Evolutionary conservation across 2,113 vertebrate species (phyloP).

Genomic region (Phodopus roborovskii): DNA sequence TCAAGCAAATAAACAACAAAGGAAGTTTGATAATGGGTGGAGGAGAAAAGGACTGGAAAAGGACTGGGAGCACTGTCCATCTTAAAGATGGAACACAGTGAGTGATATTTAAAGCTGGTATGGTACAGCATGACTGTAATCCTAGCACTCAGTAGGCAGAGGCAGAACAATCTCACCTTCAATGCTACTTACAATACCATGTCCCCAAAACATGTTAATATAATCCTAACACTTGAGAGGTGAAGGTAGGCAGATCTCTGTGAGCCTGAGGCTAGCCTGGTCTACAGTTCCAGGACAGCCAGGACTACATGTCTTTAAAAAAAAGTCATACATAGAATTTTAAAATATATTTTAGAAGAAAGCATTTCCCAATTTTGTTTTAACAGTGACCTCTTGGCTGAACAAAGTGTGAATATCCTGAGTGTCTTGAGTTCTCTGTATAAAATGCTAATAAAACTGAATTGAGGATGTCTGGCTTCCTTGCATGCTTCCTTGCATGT

Average conservation of each 20-base stretch:
- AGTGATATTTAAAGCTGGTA: not conserved
- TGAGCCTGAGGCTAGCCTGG: not conserved
- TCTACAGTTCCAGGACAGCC: not conserved
- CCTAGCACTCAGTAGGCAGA: too few relatives aligned
- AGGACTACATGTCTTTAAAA: not conserved
- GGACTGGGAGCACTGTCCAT: not conserved
- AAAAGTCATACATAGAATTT: not conserved
- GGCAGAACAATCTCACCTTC: not conserved
- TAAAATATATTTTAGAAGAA: not conserved
- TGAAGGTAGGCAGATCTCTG: not conserved
- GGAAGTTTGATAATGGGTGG: not conserved
- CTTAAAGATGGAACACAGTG: not conserved
- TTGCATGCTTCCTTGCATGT: not conserved
- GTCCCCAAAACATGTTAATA: not conserved
- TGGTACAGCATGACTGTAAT: not conserved
- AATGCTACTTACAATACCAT: not conserved
- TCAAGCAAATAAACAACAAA: not conserved
- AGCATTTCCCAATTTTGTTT: not conserved
- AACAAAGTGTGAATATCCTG: slow-evolving; percentile 1
- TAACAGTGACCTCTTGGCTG: not conserved
- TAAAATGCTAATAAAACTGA: not conserved
- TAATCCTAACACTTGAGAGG: not conserved
- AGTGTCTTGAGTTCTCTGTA: not conserved
- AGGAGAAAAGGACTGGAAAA: not conserved
- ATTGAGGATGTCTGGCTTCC: not conserved